Evolutionary conservation across 2,113 vertebrate genomes (phyloP).

Genomic region (Larimichthys polyactis): DNA sequence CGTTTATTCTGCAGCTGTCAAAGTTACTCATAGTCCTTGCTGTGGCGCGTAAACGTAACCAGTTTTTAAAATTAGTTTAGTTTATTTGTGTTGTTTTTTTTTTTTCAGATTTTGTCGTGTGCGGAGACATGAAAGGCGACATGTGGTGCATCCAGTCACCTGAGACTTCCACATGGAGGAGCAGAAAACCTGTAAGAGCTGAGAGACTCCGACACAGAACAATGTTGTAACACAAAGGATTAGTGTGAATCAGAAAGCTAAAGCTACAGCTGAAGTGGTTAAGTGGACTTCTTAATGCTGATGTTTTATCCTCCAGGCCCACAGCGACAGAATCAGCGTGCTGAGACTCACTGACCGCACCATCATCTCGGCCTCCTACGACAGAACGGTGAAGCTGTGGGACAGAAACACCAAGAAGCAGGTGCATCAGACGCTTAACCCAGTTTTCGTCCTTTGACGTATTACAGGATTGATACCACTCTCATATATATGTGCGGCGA

Average conservation of each 20-base stretch:
- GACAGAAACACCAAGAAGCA: conserved; percentile 83
- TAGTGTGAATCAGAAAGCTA: too few relatives aligned
- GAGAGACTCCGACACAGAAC: background rate
- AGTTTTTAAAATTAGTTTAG: background rate
- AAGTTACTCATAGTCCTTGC: background rate
- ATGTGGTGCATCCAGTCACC: conserved; percentile 79
- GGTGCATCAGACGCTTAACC: conserved; percentile 41
- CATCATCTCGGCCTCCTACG: conserved; percentile 82
- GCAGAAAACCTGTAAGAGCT: conserved; percentile 74
- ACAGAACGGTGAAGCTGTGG: conserved; percentile 85
- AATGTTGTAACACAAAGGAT: too few relatives aligned
- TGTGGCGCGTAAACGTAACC: background rate
- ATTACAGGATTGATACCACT: background rate
- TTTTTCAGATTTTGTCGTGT: conserved; percentile 79
- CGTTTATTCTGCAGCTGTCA: background rate
- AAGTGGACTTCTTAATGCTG: background rate
- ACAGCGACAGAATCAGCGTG: conserved; percentile 78
- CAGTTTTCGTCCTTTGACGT: background rate
- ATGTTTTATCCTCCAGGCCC: conserved; percentile 71
- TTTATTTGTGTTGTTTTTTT: background rate
- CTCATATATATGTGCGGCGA: background rate
- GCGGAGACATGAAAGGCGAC: conserved; percentile 80
- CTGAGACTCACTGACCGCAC: conserved; percentile 73
- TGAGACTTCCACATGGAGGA: conserved; percentile 58
- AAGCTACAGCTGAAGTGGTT: too few relatives aligned